Evolutionary conservation across 37 sponge, comb jelly and placozoan genomes (phyloP), one percentile per base, ranked within the genome.

Genomic region (Axinella damicornis): DNA sequence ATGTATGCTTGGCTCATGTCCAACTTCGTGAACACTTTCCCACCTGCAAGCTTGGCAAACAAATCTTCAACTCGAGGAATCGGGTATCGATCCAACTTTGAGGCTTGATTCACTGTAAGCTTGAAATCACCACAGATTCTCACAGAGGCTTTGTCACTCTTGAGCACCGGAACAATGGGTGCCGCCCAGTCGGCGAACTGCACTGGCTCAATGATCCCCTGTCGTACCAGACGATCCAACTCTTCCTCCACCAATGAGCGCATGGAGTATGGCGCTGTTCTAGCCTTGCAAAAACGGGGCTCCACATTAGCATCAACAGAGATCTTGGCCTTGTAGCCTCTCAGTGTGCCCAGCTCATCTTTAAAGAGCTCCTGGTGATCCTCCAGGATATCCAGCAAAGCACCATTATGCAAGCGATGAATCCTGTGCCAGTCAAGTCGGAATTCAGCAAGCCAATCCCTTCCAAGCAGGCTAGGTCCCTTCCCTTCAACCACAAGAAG

Each of bases 141-240:
- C 21, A 88, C 35, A 0, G 35, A 13, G 1, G 63, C 71, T 12
- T 35, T 35, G 41, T 81, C 77, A 14, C 57, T 62, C 61, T 88
- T 88, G 24, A 57, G 14, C 17, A 88, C 82, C 14, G 82, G 82
- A 6, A 88, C 88, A 32, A 88, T 66, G 15, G 88, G 82, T 53
- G 88, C 66, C 0, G 82, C 88, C 88, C 88, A 88, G 31, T 88
- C 82, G 20, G 67, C 41, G 41, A 52, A 35, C n/a, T 60, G 55
- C 0, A 87, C 74, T 1, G 61, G 80, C 25, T 57, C 54, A 24
- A 87, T 16, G 2, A 87, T 15, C 16, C 87, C 87, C 34, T 56
- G 67, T 0, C 28, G 22, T 24, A 37, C 73, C 36, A 83, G 39
- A 0, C 74, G 59, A 1, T 59, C 22, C 21, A 83, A 22, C 17